Evolutionary conservation across 2,113 vertebrate genomes (phyloP).

Genomic region (Chlorodrepanis virens): DNA sequence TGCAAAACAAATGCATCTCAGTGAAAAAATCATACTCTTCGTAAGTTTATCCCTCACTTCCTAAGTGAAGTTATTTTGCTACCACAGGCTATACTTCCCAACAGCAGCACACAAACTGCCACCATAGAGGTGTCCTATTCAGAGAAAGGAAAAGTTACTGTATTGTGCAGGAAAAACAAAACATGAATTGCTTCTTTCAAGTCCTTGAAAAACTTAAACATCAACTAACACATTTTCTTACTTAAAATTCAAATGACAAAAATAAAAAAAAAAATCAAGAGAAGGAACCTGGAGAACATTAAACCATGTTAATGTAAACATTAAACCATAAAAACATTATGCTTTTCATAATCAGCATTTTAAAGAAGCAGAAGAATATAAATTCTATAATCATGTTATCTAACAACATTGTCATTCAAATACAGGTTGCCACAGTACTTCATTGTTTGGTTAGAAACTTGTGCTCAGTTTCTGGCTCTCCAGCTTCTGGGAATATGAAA

Average conservation of each 20-base stretch:
- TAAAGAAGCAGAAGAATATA: neutral
- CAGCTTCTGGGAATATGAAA: neutral
- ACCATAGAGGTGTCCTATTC: neutral
- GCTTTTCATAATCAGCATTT: neutral
- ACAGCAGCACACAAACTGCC: neutral
- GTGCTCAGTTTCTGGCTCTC: neutral
- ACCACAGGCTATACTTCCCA: neutral
- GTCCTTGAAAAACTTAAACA: neutral
- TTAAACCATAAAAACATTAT: too few relatives aligned
- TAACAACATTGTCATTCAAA: neutral
- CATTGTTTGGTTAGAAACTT: rapidly evolving
- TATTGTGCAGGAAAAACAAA: neutral
- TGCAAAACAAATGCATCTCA: neutral
- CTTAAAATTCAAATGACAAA: neutral
- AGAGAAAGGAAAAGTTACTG: neutral
- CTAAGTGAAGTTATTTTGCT: neutral
- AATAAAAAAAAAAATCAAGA: neutral
- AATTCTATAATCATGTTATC: neutral
- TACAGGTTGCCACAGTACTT: neutral
- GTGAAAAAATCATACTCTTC: neutral
- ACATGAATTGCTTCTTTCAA: neutral
- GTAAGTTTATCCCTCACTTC: neutral
- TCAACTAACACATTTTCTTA: neutral
- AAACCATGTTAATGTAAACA: too few relatives aligned
- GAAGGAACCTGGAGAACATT: neutral